Conservation (phyloP, 2,888 invertebrate genomes). For the Nemapogon koenigi region DNA sequence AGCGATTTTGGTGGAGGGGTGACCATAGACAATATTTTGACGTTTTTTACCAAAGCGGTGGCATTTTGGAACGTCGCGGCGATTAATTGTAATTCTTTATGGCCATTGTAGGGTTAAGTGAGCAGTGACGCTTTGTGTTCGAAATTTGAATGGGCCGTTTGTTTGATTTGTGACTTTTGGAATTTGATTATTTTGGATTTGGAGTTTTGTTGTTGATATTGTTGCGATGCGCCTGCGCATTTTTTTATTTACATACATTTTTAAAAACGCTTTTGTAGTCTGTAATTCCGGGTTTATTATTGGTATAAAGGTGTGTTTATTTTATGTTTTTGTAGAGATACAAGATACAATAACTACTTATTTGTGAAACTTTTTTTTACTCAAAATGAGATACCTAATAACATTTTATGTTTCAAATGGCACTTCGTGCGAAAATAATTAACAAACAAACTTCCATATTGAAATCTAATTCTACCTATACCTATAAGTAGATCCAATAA, state of each 20-base stretch:
- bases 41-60: conserved; percentile 50
- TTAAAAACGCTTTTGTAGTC: background rate
- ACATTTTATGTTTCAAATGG: too few species aligned
- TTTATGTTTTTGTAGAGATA: background rate
- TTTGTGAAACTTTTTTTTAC: too few species aligned
- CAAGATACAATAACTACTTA: too few species aligned
- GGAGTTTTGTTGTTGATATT: conserved; percentile 17
- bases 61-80: conserved; percentile 51
- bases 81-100: conserved; percentile 63
- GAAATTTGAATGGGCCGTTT: conserved; percentile 34
- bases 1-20: conserved; percentile 34
- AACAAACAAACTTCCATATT: too few species aligned
- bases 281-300: background rate
- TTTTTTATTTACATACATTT: background rate
- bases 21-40: conserved; percentile 53
- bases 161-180: conserved; percentile 5
- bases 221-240: conserved; percentile 34
- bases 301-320: background rate
- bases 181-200: conserved; percentile 4
- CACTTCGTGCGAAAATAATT: too few species aligned
- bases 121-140: conserved; percentile 41
- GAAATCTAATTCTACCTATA: too few species aligned
- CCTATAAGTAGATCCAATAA: too few species aligned
- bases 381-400: too few species aligned
- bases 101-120: conserved; percentile 61